These are phyloP conservation scores for Menura novaehollandiae DNA, from an alignment of 2,113 vertebrate genomes.

Conservation along the genomic window DNA sequence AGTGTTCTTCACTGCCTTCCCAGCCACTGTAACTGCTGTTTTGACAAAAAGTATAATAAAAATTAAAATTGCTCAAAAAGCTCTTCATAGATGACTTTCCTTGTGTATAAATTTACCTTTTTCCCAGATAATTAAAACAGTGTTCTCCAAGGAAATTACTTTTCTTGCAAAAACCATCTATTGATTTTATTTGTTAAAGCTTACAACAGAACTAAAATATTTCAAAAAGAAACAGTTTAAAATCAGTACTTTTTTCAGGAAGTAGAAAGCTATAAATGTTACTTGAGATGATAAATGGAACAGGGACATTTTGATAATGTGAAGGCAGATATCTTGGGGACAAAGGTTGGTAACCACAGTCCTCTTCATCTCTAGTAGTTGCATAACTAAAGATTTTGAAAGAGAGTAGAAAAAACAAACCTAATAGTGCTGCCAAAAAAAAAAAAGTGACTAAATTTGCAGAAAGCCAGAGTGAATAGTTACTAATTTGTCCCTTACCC, in stretches of 20 bases:
- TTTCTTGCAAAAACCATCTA: background rate
- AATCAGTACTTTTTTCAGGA: background rate
- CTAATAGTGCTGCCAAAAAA: background rate
- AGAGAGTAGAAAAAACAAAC: background rate
- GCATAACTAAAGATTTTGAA: constrained; percentile 41
- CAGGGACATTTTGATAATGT: background rate
- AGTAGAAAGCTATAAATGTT: background rate
- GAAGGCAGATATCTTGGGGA: background rate
- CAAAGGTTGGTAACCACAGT: constrained; percentile 11
- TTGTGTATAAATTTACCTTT: background rate
- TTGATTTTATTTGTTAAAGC: background rate
- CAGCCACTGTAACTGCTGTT: background rate
- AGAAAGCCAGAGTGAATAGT: background rate
- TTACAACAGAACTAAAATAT: background rate
- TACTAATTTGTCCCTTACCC: background rate
- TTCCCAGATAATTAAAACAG: background rate
- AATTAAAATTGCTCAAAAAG: background rate
- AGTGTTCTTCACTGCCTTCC: background rate
- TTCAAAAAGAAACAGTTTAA: background rate
- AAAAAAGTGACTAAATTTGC: background rate
- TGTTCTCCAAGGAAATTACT: background rate
- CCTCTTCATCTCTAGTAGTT: background rate
- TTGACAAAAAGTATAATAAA: background rate
- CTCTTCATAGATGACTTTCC: background rate
- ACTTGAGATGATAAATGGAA: background rate